Conservation (phyloP, 2,888 invertebrate genomes). For the Coenonympha glycerion region DNA sequence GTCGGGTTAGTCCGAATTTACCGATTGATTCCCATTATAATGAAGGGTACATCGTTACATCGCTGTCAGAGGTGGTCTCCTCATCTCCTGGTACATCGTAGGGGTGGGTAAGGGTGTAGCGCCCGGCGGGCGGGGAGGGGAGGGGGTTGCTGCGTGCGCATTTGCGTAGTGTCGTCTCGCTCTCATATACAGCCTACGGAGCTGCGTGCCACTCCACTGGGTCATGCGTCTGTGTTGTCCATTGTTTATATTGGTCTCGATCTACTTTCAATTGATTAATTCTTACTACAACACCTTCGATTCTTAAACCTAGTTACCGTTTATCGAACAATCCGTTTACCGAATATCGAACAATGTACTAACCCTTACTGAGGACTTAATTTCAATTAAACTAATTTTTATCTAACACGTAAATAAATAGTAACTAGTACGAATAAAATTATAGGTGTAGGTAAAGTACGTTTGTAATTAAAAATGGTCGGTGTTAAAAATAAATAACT, state of each 20-base stretch:
- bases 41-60: conserved; percentile 70
- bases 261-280: conserved; percentile 72
- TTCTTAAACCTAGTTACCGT: conserved; percentile 36
- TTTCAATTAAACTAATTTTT: no score
- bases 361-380: no score
- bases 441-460: no score
- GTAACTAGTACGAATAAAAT: no score
- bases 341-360: no score
- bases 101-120: conserved; percentile 47
- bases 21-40: conserved; percentile 75
- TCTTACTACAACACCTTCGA: conserved; percentile 58
- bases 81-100: conserved; percentile 45
- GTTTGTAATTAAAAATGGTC: no score
- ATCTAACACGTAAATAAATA: no score
- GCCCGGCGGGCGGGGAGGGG: conserved; percentile 24
- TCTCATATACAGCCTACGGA: conserved; percentile 49
- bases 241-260: conserved; percentile 72
- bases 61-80: conserved; percentile 64
- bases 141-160: conserved; percentile 52
- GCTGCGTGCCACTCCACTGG: conserved; percentile 68
- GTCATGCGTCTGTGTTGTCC: conserved; percentile 59
- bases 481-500: no score
- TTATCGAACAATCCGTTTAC: neutral
- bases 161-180: conserved; percentile 47
- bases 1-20: conserved; percentile 49